A percentile compares a stretch with the other conserved stretches of the same genome.
phyloP scores from a whole-genome alignment of 2,797 vertebrate genomes.

The Silurus aristotelis region DNA sequence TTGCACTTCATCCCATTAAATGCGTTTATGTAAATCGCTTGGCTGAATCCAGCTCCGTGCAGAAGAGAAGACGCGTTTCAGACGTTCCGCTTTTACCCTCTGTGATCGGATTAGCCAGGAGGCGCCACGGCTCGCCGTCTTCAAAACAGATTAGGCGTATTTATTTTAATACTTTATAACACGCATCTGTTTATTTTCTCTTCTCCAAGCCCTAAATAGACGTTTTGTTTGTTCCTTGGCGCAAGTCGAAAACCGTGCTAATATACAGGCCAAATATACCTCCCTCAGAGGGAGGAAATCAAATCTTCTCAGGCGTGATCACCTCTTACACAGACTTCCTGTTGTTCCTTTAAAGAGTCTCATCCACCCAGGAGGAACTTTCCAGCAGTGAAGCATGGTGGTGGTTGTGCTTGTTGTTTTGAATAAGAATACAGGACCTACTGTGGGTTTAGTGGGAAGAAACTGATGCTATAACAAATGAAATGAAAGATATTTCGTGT shows the following conservation, averaged over 20 bases:
- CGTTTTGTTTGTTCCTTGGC: neutral
- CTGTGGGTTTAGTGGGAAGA: neutral
- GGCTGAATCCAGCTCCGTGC: neutral
- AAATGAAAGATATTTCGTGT: too few species aligned
- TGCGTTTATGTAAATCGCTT: neutral
- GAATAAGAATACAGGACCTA: neutral
- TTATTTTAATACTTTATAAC: neutral
- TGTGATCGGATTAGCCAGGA: neutral
- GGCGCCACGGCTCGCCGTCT: neutral
- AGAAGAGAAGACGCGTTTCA: neutral
- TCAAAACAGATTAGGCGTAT: neutral
- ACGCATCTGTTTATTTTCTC: neutral
- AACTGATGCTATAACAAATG: neutral
- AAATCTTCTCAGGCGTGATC: too few species aligned
- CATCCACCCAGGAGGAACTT: too few species aligned
- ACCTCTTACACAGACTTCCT: too few species aligned
- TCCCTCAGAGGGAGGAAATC: too few species aligned
- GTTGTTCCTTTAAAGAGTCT: too few species aligned
- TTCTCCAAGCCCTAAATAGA: neutral
- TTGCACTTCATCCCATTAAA: neutral
- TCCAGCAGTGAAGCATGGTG: too few species aligned
- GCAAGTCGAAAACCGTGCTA: neutral
- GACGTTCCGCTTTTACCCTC: neutral
- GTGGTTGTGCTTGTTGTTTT: neutral
- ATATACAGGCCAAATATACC: neutral